Conservation (phyloP, 2,888 invertebrate genomes). For the Amphipyra berbera region DNA sequence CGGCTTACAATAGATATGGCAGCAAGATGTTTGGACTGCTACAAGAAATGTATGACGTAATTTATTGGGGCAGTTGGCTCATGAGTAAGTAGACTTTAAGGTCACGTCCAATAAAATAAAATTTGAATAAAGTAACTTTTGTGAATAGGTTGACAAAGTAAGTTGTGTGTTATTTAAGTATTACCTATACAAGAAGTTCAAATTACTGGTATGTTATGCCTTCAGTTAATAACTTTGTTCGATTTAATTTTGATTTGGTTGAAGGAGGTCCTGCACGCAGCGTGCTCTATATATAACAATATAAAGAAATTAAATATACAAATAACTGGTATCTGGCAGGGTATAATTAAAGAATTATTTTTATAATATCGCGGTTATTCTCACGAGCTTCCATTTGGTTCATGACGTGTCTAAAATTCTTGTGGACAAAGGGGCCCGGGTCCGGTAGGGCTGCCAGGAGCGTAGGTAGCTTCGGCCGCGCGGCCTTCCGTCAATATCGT, state of each 20-base stretch:
- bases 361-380: conserved; percentile 77
- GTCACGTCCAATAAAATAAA: conserved; percentile 50
- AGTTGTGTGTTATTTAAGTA: conserved; percentile 1
- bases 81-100: conserved; percentile 56
- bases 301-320: conserved; percentile 66
- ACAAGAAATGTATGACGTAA: conserved; percentile 53
- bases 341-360: conserved; percentile 77
- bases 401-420: conserved; percentile 85
- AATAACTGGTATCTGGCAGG: conserved; percentile 58
- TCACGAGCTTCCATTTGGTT: conserved; percentile 79
- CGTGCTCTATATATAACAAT: conserved; percentile 46
- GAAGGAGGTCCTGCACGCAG: neutral
- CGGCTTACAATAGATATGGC: conserved; percentile 62
- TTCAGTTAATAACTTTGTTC: conserved; percentile 5
- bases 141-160: neutral
- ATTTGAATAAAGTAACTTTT: conserved; percentile 32
- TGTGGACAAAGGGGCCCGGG: conserved; percentile 76
- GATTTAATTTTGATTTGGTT: conserved; percentile 13
- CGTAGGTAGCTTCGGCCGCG: conserved; percentile 81
- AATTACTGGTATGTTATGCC: conserved; percentile 26
- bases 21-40: conserved; percentile 68
- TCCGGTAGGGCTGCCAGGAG: conserved; percentile 73
- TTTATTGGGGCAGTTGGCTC: conserved; percentile 69
- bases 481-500: conserved; percentile 85
- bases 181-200: conserved; percentile 19